These are phyloP conservation scores for Drosophila albomicans DNA, from an alignment of 1,140 invertebrate species.

Conservation along the genomic window DNA sequence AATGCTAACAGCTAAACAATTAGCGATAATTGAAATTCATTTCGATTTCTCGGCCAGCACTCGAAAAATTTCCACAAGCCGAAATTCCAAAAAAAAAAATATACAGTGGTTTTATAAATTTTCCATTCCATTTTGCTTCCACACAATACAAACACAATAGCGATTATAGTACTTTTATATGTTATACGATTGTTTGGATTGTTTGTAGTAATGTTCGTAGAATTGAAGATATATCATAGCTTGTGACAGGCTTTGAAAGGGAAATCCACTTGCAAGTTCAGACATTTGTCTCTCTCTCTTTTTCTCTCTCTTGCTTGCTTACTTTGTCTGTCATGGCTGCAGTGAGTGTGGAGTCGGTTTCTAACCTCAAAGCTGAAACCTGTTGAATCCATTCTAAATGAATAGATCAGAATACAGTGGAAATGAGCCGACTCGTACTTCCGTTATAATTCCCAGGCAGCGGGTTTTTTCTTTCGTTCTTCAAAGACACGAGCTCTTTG, in stretches of 20 bases:
- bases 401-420: background rate
- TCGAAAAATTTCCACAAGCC: slow-evolving; percentile 70
- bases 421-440: background rate
- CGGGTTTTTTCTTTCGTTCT: background rate
- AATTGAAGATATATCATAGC: slow-evolving; percentile 11
- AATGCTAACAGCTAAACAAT: slow-evolving; percentile 50
- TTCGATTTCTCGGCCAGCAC: slow-evolving; percentile 48
- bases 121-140: slow-evolving; percentile 61
- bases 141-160: slow-evolving; percentile 20
- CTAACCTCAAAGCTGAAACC: slow-evolving; percentile 18
- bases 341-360: slow-evolving; percentile 13
- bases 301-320: background rate
- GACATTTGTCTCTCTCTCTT: background rate
- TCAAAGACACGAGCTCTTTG: slow-evolving; percentile 9
- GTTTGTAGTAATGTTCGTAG: slow-evolving; percentile 9
- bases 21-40: slow-evolving; percentile 71
- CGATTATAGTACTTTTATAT: background rate
- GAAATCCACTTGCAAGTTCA: slow-evolving; percentile 60
- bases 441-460: background rate
- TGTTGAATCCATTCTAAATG: slow-evolving; percentile 19
- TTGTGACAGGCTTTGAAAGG: slow-evolving; percentile 31
- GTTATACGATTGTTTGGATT: slow-evolving; percentile 3
- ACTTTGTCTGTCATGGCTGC: slow-evolving; percentile 14
- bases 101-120: slow-evolving; percentile 62
- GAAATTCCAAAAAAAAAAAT: slow-evolving; percentile 44